These are phyloP conservation scores for Heliothis peltigera DNA, from an alignment of 2,888 invertebrate genomes.

Conservation along the genomic window DNA sequence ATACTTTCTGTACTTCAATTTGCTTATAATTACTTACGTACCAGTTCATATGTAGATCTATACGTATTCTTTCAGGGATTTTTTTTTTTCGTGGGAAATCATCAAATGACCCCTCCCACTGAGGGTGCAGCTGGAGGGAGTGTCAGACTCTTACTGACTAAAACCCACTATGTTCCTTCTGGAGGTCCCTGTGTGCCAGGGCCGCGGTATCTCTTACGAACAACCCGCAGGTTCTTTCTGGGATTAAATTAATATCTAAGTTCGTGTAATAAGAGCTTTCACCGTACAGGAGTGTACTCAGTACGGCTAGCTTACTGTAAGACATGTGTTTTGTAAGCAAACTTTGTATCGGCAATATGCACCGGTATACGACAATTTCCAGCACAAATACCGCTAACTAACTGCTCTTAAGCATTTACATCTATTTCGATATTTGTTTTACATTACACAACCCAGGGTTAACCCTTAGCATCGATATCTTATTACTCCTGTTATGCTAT, in stretches of 20 bases:
- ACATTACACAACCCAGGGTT: conserved; percentile 14
- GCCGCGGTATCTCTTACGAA: too few species aligned
- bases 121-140: too few species aligned
- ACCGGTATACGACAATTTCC: conserved; percentile 24
- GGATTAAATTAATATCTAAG: too few species aligned
- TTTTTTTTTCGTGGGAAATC: too few species aligned
- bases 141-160: too few species aligned
- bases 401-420: conserved; percentile 13
- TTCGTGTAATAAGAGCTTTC: not conserved
- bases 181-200: too few species aligned
- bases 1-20: too few species aligned
- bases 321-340: conserved; percentile 36
- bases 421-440: conserved; percentile 32
- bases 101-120: too few species aligned
- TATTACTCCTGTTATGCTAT: conserved; percentile 41
- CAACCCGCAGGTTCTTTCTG: too few species aligned
- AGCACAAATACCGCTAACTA: conserved; percentile 23
- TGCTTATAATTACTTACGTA: not conserved
- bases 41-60: too few species aligned
- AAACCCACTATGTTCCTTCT: too few species aligned
- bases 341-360: conserved; percentile 22
- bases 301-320: conserved; percentile 23
- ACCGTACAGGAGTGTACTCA: conserved; percentile 3
- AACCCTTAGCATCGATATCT: conserved; percentile 30
- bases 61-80: too few species aligned